phyloP scores from a whole-genome alignment of 2,888 invertebrate genomes.

The Pyrocoelia pectoralis region DNA sequence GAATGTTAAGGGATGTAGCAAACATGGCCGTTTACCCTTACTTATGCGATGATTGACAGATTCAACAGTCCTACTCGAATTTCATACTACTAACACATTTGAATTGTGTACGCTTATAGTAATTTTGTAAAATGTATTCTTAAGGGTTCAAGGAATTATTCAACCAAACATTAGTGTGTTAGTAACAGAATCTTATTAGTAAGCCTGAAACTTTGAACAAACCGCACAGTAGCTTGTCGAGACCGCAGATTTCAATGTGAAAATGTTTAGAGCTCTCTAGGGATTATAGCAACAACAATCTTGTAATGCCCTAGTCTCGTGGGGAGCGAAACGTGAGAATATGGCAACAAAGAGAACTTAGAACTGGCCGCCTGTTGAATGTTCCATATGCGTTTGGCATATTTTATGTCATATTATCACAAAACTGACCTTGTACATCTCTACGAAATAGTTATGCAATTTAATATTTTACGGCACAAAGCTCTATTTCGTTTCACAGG shows the following conservation, averaged over 20 bases:
- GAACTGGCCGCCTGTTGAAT: conserved; percentile 56
- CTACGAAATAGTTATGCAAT: not conserved
- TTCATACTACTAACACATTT: conserved; percentile 40
- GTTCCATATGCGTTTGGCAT: conserved; percentile 40
- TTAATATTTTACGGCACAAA: not conserved
- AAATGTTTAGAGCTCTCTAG: conserved; percentile 55
- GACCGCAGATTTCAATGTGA: conserved; percentile 54
- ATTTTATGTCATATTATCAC: conserved; percentile 35
- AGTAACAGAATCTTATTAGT: conserved; percentile 32
- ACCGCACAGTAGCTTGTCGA: conserved; percentile 50
- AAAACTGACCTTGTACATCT: not conserved
- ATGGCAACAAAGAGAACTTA: conserved; percentile 50
- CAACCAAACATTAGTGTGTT: conserved; percentile 17
- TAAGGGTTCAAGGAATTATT: not conserved
- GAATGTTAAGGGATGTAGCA: conserved; percentile 53
- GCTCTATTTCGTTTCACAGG: too few relatives aligned
- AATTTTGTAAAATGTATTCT: not conserved
- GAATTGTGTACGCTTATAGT: not conserved
- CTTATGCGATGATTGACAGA: conserved; percentile 57
- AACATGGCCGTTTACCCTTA: conserved; percentile 56
- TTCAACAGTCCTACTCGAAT: conserved; percentile 57
- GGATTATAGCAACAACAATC: conserved; percentile 58
- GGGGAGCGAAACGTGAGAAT: conserved; percentile 55
- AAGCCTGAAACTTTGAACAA: conserved; percentile 41
- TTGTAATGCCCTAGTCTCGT: conserved; percentile 53